Evolutionary conservation across 35 echinoderm and acorn worm genomes (phyloP).

Genomic region (Diadema setosum): DNA sequence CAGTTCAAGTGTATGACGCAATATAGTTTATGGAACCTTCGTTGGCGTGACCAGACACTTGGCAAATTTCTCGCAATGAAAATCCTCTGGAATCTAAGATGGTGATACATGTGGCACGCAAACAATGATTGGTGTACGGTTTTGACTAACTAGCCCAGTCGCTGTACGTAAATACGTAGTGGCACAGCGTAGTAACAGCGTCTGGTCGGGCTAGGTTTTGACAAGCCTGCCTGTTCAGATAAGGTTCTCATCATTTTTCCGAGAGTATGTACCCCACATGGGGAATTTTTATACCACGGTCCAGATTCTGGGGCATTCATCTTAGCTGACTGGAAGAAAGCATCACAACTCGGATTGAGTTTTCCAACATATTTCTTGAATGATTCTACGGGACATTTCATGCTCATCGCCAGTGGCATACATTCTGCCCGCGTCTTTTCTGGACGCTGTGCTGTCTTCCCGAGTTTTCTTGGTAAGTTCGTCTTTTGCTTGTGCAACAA

Average conservation of each 20-base stretch:
- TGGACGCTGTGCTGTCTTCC: background rate
- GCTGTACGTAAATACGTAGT: too few relatives aligned
- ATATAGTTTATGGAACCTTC: background rate
- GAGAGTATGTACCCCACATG: background rate
- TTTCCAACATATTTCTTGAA: background rate
- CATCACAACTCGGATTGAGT: background rate
- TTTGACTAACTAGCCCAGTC: too few relatives aligned
- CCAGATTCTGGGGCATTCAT: background rate
- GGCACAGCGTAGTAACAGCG: too few relatives aligned
- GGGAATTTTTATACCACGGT: background rate
- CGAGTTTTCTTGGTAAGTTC: background rate
- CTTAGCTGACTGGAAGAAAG: background rate
- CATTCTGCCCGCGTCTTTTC: slow-evolving; percentile 5
- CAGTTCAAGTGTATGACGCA: background rate
- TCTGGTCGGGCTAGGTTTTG: too few relatives aligned
- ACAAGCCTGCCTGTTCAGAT: background rate
- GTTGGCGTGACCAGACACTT: background rate
- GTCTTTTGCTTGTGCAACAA: slow-evolving; percentile 4
- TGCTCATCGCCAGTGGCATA: background rate
- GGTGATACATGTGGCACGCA: background rate
- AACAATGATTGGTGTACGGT: background rate
- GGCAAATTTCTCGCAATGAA: background rate
- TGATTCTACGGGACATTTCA: background rate
- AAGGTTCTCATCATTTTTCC: background rate
- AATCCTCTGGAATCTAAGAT: background rate